phyloP scores from a whole-genome alignment of 2,797 vertebrate genomes.

The Spatula clypeata region DNA sequence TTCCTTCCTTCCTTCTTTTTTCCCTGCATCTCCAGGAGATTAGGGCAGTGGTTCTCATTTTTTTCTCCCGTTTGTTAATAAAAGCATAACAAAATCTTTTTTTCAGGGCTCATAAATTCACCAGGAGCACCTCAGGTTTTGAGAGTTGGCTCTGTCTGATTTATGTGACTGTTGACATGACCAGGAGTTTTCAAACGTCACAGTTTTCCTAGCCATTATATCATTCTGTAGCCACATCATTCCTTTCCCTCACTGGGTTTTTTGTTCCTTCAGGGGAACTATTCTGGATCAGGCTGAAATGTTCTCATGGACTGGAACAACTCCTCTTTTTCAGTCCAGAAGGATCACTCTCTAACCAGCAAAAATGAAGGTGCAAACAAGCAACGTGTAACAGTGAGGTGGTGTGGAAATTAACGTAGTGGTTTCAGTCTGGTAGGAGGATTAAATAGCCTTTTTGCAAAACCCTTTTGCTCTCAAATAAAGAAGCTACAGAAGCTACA shows the following conservation, averaged over 20 bases:
- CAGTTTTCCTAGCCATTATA: background rate
- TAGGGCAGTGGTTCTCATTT: background rate
- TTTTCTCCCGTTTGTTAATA: background rate
- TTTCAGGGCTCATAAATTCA: background rate
- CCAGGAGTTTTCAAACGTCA: background rate
- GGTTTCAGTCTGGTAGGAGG: slow-evolving; percentile 10
- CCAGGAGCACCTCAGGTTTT: background rate
- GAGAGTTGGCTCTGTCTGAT: background rate
- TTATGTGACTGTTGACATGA: background rate
- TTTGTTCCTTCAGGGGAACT: background rate
- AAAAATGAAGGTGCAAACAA: slow-evolving; percentile 10
- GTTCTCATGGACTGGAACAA: background rate
- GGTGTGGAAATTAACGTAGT: background rate
- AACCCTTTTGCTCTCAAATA: slow-evolving; percentile 14
- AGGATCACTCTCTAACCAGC: background rate
- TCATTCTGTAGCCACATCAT: background rate
- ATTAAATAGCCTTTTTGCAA: slow-evolving; percentile 23
- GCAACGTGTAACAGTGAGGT: background rate
- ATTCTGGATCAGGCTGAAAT: background rate
- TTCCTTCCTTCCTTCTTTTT: too few species aligned
- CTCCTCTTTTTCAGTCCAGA: slow-evolving; percentile 22
- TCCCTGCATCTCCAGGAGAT: background rate
- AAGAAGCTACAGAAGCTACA: slow-evolving; percentile 13
- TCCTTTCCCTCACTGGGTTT: background rate
- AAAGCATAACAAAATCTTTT: background rate